Evolutionary conservation across 2,797 vertebrate species (phyloP).

Genomic region (Amniataba percoides): DNA sequence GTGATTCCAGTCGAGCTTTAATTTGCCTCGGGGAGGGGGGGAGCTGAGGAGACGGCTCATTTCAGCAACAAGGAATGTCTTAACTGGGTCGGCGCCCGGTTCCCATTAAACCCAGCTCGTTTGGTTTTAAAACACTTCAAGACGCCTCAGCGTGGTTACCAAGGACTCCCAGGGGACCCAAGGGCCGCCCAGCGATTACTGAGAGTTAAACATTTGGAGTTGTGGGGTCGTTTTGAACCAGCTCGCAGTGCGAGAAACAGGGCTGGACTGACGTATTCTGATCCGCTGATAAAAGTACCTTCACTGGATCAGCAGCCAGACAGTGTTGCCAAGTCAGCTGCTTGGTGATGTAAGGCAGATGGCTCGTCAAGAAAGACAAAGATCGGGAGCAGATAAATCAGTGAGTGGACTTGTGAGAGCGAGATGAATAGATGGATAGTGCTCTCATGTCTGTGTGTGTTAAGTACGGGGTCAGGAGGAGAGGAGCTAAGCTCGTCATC

Average conservation of each 20-base stretch:
- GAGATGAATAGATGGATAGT: too few relatives aligned
- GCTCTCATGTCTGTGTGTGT: too few relatives aligned
- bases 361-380: too few relatives aligned
- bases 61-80: constrained; percentile 44
- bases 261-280: background rate
- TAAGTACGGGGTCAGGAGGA: too few relatives aligned
- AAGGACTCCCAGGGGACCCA: constrained; percentile 38
- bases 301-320: background rate
- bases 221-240: constrained; percentile 11
- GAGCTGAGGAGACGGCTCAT: constrained; percentile 14
- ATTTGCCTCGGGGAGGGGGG: constrained; percentile 44
- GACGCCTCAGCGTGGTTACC: constrained; percentile 26
- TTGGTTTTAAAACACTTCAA: constrained; percentile 38
- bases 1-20: constrained; percentile 40
- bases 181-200: constrained; percentile 21
- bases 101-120: constrained; percentile 21
- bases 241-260: background rate
- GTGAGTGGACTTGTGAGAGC: too few relatives aligned
- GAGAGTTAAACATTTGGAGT: constrained; percentile 21
- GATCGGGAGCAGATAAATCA: too few relatives aligned
- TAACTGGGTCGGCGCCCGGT: constrained; percentile 46
- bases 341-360: too few relatives aligned
- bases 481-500: too few relatives aligned
- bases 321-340: background rate
- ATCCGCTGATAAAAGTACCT: background rate